Conservation (phyloP, 1,140 invertebrate genomes). For the Eupeodes corollae region DNA sequence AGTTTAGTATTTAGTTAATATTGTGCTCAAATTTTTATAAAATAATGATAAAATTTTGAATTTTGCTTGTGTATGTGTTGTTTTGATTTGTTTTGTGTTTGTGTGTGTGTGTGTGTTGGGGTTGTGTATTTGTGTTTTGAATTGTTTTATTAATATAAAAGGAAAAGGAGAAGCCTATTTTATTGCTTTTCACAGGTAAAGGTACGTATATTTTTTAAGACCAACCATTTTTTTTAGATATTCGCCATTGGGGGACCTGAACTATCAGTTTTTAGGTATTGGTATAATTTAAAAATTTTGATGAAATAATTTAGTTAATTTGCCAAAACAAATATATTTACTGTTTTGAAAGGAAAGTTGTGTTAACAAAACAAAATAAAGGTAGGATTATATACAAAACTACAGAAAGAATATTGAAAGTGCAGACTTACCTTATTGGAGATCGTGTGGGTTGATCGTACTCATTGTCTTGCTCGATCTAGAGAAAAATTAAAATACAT, state of each 20-base stretch:
- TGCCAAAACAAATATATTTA: background rate
- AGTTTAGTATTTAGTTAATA: conserved; percentile 1
- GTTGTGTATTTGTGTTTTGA: too few relatives aligned
- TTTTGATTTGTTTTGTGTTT: background rate
- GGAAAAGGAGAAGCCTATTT: too few relatives aligned
- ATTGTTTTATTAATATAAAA: too few relatives aligned
- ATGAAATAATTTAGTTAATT: background rate
- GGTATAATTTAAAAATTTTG: background rate
- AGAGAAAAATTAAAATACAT: background rate
- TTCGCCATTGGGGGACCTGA: too few relatives aligned
- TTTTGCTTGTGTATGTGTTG: background rate
- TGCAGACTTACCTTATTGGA: conserved; percentile 37
- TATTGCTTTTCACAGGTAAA: too few relatives aligned
- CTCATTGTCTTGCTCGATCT: conserved; percentile 32
- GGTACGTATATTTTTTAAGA: too few relatives aligned
- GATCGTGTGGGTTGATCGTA: conserved; percentile 32
- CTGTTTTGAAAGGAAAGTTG: too few relatives aligned
- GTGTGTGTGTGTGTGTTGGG: background rate
- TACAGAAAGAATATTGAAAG: too few relatives aligned
- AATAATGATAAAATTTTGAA: background rate
- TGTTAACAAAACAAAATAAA: too few relatives aligned
- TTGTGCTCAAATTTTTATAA: background rate
- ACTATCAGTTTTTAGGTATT: too few relatives aligned
- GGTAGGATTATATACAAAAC: too few relatives aligned
- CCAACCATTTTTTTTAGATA: too few relatives aligned